phyloP scores from a whole-genome alignment of 2,888 invertebrate genomes.

The Acleris holmiana region DNA sequence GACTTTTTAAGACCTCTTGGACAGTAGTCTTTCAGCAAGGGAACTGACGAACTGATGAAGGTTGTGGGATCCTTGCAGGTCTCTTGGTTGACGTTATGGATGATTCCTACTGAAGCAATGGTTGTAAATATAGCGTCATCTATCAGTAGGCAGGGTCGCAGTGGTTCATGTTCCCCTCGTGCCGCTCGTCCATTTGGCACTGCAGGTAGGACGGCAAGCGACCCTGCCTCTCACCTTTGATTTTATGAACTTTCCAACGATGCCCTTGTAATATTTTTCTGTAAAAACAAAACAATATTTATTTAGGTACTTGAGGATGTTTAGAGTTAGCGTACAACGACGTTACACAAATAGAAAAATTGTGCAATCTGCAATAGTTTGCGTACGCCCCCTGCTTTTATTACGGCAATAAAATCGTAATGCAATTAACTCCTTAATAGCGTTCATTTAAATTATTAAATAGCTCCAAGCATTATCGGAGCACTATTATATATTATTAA shows the following conservation, averaged over 20 bases:
- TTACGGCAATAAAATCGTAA: slow-evolving; percentile 4
- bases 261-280: slow-evolving; percentile 79
- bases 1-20: too few relatives aligned
- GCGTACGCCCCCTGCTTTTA: slow-evolving; percentile 23
- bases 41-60: too few relatives aligned
- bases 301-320: not conserved
- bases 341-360: too few relatives aligned
- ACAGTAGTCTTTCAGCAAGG: too few relatives aligned
- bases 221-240: slow-evolving; percentile 72
- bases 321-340: too few relatives aligned
- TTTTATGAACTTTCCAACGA: slow-evolving; percentile 73
- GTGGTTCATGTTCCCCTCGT: slow-evolving; percentile 21
- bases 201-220: slow-evolving; percentile 72
- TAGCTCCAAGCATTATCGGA: not conserved
- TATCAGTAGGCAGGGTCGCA: slow-evolving; percentile 28
- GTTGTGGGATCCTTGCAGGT: too few relatives aligned
- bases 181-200: slow-evolving; percentile 54
- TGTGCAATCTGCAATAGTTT: too few relatives aligned
- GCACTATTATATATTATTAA: too few relatives aligned
- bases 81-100: too few relatives aligned
- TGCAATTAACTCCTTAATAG: not conserved
- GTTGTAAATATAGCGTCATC: not conserved
- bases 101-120: too few relatives aligned
- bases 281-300: slow-evolving; percentile 42
- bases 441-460: slow-evolving; percentile 5